Conservation (phyloP, 2,888 invertebrate genomes). For the Ectobius pallidus region DNA sequence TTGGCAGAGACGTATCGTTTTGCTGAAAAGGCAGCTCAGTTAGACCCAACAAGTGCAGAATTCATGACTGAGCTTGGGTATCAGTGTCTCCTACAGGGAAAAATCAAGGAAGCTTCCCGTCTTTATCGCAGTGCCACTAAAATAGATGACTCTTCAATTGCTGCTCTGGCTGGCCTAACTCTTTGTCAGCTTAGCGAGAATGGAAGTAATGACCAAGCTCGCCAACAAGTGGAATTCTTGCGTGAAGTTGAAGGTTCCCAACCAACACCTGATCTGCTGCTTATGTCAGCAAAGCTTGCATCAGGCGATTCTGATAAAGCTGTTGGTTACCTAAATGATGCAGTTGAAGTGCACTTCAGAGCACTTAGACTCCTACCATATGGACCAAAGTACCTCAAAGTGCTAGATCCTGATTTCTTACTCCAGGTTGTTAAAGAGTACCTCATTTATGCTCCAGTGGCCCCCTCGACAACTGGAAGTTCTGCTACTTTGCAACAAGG, state of each 20-base stretch:
- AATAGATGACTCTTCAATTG: constrained; percentile 81
- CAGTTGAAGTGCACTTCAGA: constrained; percentile 62
- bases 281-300: constrained; percentile 71
- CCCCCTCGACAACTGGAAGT: constrained; percentile 52
- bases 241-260: constrained; percentile 66
- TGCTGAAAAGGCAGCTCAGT: constrained; percentile 78
- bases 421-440: constrained; percentile 78
- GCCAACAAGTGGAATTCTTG: constrained; percentile 67
- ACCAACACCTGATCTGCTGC: constrained; percentile 69
- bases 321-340: constrained; percentile 65
- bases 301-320: constrained; percentile 62
- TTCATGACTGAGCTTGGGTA: constrained; percentile 83
- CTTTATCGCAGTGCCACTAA: constrained; percentile 83
- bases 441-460: constrained; percentile 66
- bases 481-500: constrained; percentile 51
- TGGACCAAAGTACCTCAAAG: constrained; percentile 74
- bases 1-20: constrained; percentile 76
- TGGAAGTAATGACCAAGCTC: constrained; percentile 73
- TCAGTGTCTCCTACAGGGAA: constrained; percentile 75
- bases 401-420: constrained; percentile 86
- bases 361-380: constrained; percentile 64
- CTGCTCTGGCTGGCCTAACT: constrained; percentile 81
- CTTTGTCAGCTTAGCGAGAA: constrained; percentile 79
- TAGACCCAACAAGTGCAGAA: constrained; percentile 70
- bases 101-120: constrained; percentile 77